Percentiles rank a stretch among this genome's conserved stretches.
phyloP scores from a whole-genome alignment of 2,113 vertebrate species.

The Megaleporinus macrocephalus region DNA sequence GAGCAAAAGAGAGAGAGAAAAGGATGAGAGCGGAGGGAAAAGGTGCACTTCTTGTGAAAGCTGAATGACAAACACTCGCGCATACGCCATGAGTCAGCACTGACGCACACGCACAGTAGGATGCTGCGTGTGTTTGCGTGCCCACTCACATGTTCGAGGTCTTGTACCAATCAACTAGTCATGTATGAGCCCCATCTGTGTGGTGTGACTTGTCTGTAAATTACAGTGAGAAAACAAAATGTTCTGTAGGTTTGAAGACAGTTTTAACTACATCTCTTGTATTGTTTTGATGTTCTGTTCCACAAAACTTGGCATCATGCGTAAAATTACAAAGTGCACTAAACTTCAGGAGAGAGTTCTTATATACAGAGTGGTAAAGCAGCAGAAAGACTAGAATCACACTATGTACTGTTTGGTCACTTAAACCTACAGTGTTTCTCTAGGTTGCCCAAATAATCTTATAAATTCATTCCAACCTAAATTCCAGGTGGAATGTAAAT shows the following conservation, averaged over 20 bases:
- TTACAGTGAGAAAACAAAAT: neutral
- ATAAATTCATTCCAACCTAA: too few species aligned
- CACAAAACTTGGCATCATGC: neutral
- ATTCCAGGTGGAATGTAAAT: too few species aligned
- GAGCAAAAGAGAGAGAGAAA: constrained; percentile 48
- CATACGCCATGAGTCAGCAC: constrained; percentile 74
- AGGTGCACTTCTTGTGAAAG: constrained; percentile 69
- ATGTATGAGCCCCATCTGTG: constrained; percentile 39
- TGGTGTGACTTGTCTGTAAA: constrained; percentile 21
- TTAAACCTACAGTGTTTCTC: neutral
- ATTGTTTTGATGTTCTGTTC: neutral
- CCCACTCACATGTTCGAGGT: constrained; percentile 42
- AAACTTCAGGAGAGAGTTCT: neutral
- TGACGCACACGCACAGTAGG: constrained; percentile 56
- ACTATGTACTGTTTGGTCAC: neutral
- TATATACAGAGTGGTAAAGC: neutral
- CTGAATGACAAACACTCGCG: constrained; percentile 70
- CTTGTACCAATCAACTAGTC: constrained; percentile 22
- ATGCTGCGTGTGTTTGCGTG: constrained; percentile 35
- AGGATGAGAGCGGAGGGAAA: constrained; percentile 60
- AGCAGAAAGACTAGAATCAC: neutral
- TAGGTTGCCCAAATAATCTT: too few species aligned
- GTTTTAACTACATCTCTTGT: neutral
- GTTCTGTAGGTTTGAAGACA: neutral
- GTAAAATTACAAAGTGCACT: neutral